Percentiles rank a stretch among this genome's conserved stretches.
Conservation (phyloP, 1,140 invertebrate genomes). For the Drosophila mauritiana region DNA sequence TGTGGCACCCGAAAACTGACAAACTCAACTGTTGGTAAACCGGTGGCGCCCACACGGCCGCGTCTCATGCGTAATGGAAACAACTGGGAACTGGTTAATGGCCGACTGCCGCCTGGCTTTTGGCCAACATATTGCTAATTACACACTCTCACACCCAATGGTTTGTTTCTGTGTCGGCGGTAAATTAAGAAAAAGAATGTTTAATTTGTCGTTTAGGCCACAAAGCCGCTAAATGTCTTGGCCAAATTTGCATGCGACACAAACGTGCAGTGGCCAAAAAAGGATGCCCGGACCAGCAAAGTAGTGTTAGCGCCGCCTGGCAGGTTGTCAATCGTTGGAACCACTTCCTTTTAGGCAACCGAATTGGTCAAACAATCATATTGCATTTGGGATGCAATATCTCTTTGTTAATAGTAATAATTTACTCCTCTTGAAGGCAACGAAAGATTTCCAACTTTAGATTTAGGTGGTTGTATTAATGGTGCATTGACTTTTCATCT, state of each 20-base stretch:
- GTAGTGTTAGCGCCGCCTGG: slow-evolving; percentile 18
- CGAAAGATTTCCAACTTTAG: neutral
- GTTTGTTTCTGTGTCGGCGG: slow-evolving; percentile 56
- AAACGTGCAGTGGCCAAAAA: slow-evolving; percentile 30
- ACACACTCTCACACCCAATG: slow-evolving; percentile 39
- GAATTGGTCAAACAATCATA: slow-evolving; percentile 33
- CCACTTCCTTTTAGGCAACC: slow-evolving; percentile 45
- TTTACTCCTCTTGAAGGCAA: slow-evolving; percentile 4
- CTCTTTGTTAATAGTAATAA: slow-evolving; percentile 32
- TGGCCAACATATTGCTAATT: slow-evolving; percentile 62
- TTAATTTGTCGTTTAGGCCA: slow-evolving; percentile 45
- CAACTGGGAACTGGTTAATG: slow-evolving; percentile 50
- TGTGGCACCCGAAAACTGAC: slow-evolving; percentile 29
- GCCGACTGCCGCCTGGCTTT: slow-evolving; percentile 43
- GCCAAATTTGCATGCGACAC: slow-evolving; percentile 39
- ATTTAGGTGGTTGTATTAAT: too few relatives aligned
- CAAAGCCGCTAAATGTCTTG: slow-evolving; percentile 47
- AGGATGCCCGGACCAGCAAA: slow-evolving; percentile 14
- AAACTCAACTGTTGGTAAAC: slow-evolving; percentile 14
- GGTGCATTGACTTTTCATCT: neutral
- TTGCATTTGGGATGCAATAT: slow-evolving; percentile 53
- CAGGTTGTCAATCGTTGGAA: slow-evolving; percentile 35
- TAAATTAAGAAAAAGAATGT: slow-evolving; percentile 57
- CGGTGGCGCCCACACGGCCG: slow-evolving; percentile 30
- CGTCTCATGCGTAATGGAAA: slow-evolving; percentile 61